Conservation (phyloP, 2,888 invertebrate species). For the Dinocampus coccinellae region DNA sequence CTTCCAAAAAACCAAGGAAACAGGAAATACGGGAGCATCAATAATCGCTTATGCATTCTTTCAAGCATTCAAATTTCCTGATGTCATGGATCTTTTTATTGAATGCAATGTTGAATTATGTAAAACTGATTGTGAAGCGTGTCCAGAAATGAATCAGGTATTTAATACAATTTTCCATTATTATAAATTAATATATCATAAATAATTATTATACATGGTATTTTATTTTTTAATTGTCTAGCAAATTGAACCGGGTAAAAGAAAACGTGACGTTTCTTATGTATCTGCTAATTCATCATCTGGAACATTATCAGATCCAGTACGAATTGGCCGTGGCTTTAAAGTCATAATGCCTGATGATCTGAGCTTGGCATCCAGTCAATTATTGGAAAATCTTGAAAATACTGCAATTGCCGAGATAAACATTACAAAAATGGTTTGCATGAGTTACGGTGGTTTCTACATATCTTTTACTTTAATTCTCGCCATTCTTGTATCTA, state of each 20-base stretch:
- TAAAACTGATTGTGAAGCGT: constrained; percentile 83
- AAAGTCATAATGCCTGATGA: constrained; percentile 81
- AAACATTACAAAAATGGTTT: constrained; percentile 69
- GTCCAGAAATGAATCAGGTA: constrained; percentile 76
- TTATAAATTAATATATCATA: background rate
- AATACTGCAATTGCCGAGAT: constrained; percentile 40
- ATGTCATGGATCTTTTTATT: constrained; percentile 85
- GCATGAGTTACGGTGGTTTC: constrained; percentile 77
- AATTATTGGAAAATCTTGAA: constrained; percentile 56
- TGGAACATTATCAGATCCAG: constrained; percentile 73
- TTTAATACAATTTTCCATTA: background rate
- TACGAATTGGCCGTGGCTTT: constrained; percentile 77
- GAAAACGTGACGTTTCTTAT: constrained; percentile 59
- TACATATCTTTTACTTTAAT: constrained; percentile 75
- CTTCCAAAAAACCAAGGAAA: constrained; percentile 84
- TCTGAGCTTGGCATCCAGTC: constrained; percentile 66
- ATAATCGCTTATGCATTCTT: constrained; percentile 84
- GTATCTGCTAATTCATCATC: constrained; percentile 61
- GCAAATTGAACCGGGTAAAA: constrained; percentile 71
- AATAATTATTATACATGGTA: background rate
- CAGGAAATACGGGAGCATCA: constrained; percentile 80
- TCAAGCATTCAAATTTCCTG: constrained; percentile 87
- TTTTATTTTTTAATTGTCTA: constrained; percentile 39
- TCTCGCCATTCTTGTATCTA: constrained; percentile 74
- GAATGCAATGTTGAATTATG: constrained; percentile 88